Base-by-base conservation (phyloP, 2,888 invertebrate species). In the Patella depressa region DNA sequence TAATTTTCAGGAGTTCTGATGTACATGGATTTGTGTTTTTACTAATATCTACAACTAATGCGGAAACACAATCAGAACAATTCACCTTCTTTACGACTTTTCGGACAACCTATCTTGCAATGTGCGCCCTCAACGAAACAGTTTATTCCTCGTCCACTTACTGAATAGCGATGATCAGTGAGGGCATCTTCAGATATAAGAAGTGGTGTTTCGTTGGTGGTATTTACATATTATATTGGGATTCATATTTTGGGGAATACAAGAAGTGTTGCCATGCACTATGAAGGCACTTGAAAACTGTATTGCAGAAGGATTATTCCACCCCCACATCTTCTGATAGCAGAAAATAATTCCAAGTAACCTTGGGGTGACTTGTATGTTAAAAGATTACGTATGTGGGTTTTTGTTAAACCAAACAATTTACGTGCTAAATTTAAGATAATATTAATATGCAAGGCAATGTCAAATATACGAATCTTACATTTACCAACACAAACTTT, bases 321-420 rank as follows among this genome's bases (percentile, higher is more conserved):
- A 72, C 19, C 17, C 3, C 34, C 19, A 34, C 59, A 45, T 59
- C 29, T 57, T 54, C 76, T 71, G 15, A 76, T 72, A 12, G 71
- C 17, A 59, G 71, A 55, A 53, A 72, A 54, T 12, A 72, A 45
- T 29, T 76, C 72, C 14, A 76, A 59, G 59, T 76, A 57, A 59
- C 71, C 76, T 34, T 76, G 72, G 17, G 72, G 59, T 45, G 59
- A 29, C n/a, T 59, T 65, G 59, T 76, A 72, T 14, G 76, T 76
- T 53, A 72, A 54, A 17, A 76, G 54, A 54, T 55, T 65, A 34
- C 34, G 55, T 12, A 57, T 34, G 14, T 15, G 24, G 71, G 29
- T 17, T 11, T 69, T 55, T 45, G 1, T 29, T 29, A 24, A 12
- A 15, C 17, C 24, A 29, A 59, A n/a, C 59, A 72, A 17, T n/a